phyloP scores from a whole-genome alignment of 1,140 invertebrate genomes.

The Helicoverpa armigera region DNA sequence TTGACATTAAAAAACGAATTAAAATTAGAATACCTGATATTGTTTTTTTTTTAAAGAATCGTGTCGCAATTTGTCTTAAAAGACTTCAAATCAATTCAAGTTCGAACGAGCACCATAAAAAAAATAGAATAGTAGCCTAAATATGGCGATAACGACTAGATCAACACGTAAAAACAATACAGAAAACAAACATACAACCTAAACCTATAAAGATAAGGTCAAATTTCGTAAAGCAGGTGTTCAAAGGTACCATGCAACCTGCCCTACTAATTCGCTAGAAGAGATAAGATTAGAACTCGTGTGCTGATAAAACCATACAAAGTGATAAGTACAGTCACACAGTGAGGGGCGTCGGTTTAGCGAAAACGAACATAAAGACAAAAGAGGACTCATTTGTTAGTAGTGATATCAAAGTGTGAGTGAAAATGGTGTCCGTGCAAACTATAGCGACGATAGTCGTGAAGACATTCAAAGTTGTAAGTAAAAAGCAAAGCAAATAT shows the following conservation, averaged over 20 bases:
- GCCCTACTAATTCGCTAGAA: conserved; percentile 80
- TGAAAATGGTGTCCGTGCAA: conserved; percentile 91
- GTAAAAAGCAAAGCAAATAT: conserved; percentile 61
- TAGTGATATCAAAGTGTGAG: conserved; percentile 54
- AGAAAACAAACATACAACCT: conserved; percentile 1
- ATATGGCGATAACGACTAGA: conserved; percentile 42
- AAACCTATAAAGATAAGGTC: conserved; percentile 11
- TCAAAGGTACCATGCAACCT: conserved; percentile 64
- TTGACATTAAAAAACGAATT: background rate
- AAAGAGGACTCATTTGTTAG: conserved; percentile 56
- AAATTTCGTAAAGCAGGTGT: conserved; percentile 1
- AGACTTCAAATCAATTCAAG: conserved; percentile 17
- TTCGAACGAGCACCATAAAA: conserved; percentile 22
- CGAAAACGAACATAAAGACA: conserved; percentile 72
- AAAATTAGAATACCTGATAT: too few species aligned
- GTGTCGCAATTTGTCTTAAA: background rate
- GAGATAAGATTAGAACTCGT: conserved; percentile 75
- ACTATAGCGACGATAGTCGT: conserved; percentile 92
- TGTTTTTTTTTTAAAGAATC: background rate
- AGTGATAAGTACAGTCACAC: conserved; percentile 71
- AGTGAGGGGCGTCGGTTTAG: conserved; percentile 70
- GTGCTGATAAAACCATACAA: conserved; percentile 69
- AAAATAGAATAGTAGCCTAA: conserved; percentile 51
- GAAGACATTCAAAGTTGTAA: conserved; percentile 93
- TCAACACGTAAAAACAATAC: conserved; percentile 38